Conservation (phyloP, 2,113 vertebrate genomes). For the Ammodytes dubius region DNA sequence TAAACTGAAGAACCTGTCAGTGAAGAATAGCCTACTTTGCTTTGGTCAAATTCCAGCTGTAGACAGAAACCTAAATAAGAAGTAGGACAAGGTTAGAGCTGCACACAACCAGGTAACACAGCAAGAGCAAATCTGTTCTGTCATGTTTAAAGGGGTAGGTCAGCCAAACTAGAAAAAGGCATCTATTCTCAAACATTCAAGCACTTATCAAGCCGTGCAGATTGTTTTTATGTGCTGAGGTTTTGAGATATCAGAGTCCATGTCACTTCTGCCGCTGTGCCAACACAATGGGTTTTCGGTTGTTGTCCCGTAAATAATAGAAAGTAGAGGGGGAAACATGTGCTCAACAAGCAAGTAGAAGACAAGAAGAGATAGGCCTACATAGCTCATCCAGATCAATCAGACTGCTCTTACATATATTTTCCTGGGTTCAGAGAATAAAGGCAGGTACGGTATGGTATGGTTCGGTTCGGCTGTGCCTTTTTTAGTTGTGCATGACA, state of each 20-base stretch:
- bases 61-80: slow-evolving; percentile 4
- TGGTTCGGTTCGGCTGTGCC: not conserved
- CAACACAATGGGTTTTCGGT: not conserved
- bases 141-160: not conserved
- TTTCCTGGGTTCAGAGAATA: not conserved
- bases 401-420: not conserved
- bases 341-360: not conserved
- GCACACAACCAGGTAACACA: not conserved
- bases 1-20: too few species aligned
- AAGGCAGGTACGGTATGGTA: too few species aligned
- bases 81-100: not conserved
- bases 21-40: not conserved
- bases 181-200: not conserved
- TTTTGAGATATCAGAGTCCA: not conserved
- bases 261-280: not conserved
- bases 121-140: not conserved
- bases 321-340: not conserved
- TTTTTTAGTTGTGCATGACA: not conserved
- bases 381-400: not conserved
- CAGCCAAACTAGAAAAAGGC: not conserved
- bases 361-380: not conserved
- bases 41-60: not conserved
- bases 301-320: not conserved
- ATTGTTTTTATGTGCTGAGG: not conserved
- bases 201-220: not conserved